These are phyloP conservation scores for Dufourea novaeangliae DNA, from an alignment of 1,140 invertebrate genomes.

Conservation along the genomic window DNA sequence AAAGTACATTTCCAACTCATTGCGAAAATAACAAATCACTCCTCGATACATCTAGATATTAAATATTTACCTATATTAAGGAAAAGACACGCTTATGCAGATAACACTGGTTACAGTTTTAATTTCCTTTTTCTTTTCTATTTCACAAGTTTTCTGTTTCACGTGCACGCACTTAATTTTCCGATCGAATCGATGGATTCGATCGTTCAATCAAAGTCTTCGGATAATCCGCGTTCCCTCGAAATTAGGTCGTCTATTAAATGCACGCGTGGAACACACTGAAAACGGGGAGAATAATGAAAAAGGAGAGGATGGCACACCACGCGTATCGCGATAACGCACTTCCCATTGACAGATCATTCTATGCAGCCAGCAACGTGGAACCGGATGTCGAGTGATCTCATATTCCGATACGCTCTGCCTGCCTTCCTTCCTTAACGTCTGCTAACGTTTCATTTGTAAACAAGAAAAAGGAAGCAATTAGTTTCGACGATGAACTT, in stretches of 20 bases:
- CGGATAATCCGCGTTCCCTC: background rate
- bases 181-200: background rate
- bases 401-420: slow-evolving; percentile 69
- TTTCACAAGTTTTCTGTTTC: background rate
- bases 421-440: slow-evolving; percentile 52
- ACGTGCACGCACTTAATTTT: background rate
- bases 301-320: slow-evolving; percentile 58
- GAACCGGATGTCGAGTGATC: slow-evolving; percentile 74
- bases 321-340: slow-evolving; percentile 72
- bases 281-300: slow-evolving; percentile 48
- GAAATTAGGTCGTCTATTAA: slow-evolving; percentile 54
- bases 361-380: slow-evolving; percentile 41
- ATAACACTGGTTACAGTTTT: too few relatives aligned
- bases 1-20: too few relatives aligned
- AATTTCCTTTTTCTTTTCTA: background rate
- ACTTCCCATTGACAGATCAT: slow-evolving; percentile 77
- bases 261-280: slow-evolving; percentile 26
- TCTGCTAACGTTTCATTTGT: slow-evolving; percentile 21
- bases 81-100: too few relatives aligned
- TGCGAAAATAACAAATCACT: background rate
- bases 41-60: background rate
- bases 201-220: background rate
- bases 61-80: too few relatives aligned
- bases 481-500: background rate
- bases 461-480: background rate